Evolutionary conservation across 2,797 vertebrate genomes (phyloP).

Genomic region (Momotus momota): DNA sequence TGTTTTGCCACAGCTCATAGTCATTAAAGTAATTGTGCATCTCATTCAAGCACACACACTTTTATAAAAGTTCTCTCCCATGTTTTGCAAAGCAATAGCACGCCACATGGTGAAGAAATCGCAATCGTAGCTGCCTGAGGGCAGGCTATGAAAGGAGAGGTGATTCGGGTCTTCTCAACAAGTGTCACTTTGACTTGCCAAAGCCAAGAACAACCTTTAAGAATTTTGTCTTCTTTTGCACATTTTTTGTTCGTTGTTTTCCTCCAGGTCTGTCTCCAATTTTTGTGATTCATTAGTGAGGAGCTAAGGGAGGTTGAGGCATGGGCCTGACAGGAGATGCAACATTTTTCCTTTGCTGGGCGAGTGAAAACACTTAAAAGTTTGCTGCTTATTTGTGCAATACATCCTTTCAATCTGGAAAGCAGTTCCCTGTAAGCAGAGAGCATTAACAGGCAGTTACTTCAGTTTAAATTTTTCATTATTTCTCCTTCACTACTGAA

Average conservation of each 20-base stretch:
- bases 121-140: not conserved
- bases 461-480: not conserved
- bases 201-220: not conserved
- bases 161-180: not conserved
- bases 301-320: not conserved
- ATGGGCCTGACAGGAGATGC: rapidly evolving
- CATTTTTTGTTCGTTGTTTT: rapidly evolving
- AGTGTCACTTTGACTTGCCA: not conserved
- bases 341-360: not conserved
- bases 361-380: not conserved
- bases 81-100: not conserved
- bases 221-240: not conserved
- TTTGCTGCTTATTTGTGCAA: not conserved
- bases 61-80: not conserved
- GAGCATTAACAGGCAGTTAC: not conserved
- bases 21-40: not conserved
- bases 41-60: not conserved
- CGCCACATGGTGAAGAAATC: not conserved
- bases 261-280: not conserved
- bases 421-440: not conserved
- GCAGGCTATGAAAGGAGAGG: not conserved
- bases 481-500: not conserved
- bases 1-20: not conserved
- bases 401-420: not conserved
- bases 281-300: not conserved